Conservation (phyloP, 2,797 vertebrate genomes). For the Monodelphis domestica region DNA sequence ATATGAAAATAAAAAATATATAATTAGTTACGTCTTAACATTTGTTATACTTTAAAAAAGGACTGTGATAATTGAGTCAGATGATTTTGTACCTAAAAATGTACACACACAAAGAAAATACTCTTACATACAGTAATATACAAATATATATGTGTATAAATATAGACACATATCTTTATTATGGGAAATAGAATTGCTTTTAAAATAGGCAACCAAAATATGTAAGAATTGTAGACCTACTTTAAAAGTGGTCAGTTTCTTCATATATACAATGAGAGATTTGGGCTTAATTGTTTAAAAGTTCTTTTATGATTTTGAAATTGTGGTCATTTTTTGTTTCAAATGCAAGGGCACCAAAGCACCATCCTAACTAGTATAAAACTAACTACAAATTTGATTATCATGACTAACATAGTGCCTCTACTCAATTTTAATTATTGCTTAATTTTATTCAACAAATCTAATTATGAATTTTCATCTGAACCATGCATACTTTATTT, state of each 20-base stretch:
- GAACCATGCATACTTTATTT: conserved; percentile 60
- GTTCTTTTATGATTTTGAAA: conserved; percentile 12
- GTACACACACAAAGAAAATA: background rate
- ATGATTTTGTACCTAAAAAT: background rate
- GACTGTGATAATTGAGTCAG: conserved; percentile 22
- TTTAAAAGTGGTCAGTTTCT: background rate
- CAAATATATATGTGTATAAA: background rate
- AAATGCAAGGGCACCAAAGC: background rate
- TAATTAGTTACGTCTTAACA: conserved; percentile 54
- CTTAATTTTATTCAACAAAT: conserved; percentile 55
- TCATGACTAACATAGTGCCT: conserved; percentile 11
- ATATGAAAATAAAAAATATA: background rate
- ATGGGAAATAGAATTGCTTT: background rate
- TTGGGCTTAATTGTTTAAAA: background rate
- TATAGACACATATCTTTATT: background rate
- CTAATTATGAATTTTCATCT: conserved; percentile 70
- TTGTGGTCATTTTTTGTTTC: conserved; percentile 26
- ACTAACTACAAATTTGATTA: conserved; percentile 48
- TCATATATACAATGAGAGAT: background rate
- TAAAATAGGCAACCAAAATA: background rate
- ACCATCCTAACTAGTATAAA: background rate
- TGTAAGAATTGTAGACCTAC: background rate
- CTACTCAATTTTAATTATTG: conserved; percentile 53
- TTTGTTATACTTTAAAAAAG: background rate
- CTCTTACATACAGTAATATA: background rate